Base-by-base conservation (phyloP, 2,888 invertebrate genomes). In the Schrankia costaestrigalis region DNA sequence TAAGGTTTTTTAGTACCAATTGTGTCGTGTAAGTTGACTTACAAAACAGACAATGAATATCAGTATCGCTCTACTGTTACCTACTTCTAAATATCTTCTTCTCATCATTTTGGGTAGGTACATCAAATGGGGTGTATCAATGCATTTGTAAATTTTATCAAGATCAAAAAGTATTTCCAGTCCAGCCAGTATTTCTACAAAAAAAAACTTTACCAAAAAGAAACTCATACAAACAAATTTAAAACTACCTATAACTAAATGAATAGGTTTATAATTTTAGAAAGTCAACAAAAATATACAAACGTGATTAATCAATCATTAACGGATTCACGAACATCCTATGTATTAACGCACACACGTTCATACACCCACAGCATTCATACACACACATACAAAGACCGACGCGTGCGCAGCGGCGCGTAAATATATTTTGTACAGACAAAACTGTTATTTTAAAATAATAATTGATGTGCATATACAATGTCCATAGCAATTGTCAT, bases 371-470 rank as follows among this genome's bases (percentile, higher is more conserved):
- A 12, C 11, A 17, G 19, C 22, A 27, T 15, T 21, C 9, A 15
- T 48, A 49, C 37, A 34, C 37, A 38, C 49, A 59, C 56, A 46
- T 35, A 24, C 19, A 36, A 37, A 56, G 26, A 47, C 46, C 50
- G 46, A 51, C 52, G 37, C 62, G 58, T 42, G 63, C 46, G 56
- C 84, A 82, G 40, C 83, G 49, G 73, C 52, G 77, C 85, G 83
- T 80, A 69, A 83, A 86, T 80, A 82, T 80, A 85, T 84, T 84
- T 84, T 85, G 86, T 86, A 71, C 74, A 66, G 63, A 86, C 86
- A 85, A 86, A 87, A 87, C 86, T 87, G 86, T 85, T 86, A 85
- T 86, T 87, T 84, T 81, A 78, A 78, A 85, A 84, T 81, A 82
- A 84, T 85, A 85, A 85, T 80, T 82, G 80, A 79, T 81, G 81